A percentile compares a stretch with the other conserved stretches of the same genome.
phyloP scores from a whole-genome alignment of 2,888 invertebrate species.

The Entomobrya multifasciata region DNA sequence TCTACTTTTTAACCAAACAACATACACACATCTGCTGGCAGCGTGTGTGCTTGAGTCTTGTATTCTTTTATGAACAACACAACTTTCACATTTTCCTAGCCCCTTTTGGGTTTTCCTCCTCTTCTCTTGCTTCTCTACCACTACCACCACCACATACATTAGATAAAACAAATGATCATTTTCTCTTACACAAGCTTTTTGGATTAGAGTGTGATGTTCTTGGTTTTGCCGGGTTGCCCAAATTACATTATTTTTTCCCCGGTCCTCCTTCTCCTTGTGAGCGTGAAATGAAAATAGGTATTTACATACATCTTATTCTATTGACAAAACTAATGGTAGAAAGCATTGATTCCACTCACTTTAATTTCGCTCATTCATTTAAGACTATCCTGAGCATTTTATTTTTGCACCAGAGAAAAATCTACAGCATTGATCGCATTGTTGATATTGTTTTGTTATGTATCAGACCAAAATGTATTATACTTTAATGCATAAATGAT shows the following conservation, averaged over 20 bases:
- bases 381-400: background rate
- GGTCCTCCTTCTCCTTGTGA: background rate
- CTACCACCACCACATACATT: background rate
- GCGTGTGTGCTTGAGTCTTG: background rate
- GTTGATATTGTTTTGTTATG: background rate
- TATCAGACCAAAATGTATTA: background rate
- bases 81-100: constrained; percentile 23
- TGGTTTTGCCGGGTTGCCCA: constrained; percentile 11
- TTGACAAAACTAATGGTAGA: background rate
- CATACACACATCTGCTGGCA: constrained; percentile 10
- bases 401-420: too few species aligned
- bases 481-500: background rate
- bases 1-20: background rate
- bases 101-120: constrained; percentile 38
- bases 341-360: constrained; percentile 18
- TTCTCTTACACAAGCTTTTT: background rate
- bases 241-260: constrained; percentile 23
- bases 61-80: background rate
- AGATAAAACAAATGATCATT: constrained; percentile 12
- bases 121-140: background rate
- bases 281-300: too few species aligned
- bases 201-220: constrained; percentile 8
- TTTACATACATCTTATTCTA: background rate
- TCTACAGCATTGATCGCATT: background rate
- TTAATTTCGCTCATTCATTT: background rate